phyloP scores from a whole-genome alignment of 2,888 invertebrate genomes.

The Zaprionus lineosus region DNA sequence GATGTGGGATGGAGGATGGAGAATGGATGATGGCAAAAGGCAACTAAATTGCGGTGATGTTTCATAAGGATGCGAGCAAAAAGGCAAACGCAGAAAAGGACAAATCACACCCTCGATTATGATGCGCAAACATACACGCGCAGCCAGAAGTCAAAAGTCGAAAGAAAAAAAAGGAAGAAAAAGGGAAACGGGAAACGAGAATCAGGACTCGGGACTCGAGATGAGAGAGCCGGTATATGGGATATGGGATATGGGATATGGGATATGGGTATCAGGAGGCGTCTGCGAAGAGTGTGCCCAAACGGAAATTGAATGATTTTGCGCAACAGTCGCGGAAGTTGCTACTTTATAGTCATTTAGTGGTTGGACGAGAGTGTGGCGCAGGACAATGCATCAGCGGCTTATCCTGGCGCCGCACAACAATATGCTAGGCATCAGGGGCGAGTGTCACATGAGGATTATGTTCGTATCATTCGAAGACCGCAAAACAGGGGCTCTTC shows the following conservation, averaged over 20 bases:
- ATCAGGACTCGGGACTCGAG: conserved; percentile 8
- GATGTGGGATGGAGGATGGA: background rate
- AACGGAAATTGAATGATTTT: conserved; percentile 82
- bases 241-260: too few relatives aligned
- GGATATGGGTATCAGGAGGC: conserved; percentile 2
- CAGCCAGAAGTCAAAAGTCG: conserved; percentile 3
- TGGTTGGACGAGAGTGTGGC: conserved; percentile 70
- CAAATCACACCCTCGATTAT: conserved; percentile 80
- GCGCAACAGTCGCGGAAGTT: conserved; percentile 81
- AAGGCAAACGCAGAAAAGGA: conserved; percentile 64
- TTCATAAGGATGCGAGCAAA: conserved; percentile 64
- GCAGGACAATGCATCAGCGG: conserved; percentile 58
- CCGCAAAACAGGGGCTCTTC: conserved; percentile 42
- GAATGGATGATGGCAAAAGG: too few relatives aligned
- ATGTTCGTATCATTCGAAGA: conserved; percentile 32
- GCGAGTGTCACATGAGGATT: conserved; percentile 60
- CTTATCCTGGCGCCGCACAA: conserved; percentile 39
- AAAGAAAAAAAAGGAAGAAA: background rate
- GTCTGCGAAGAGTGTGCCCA: conserved; percentile 53
- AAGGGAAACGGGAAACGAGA: background rate
- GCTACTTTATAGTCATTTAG: conserved; percentile 81
- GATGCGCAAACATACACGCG: conserved; percentile 54
- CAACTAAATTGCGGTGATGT: conserved; percentile 76
- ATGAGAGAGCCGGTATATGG: background rate
- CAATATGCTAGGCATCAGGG: conserved; percentile 43